Evolutionary conservation across 1,140 invertebrate species (phyloP).

Genomic region (Nilaparvata lugens): DNA sequence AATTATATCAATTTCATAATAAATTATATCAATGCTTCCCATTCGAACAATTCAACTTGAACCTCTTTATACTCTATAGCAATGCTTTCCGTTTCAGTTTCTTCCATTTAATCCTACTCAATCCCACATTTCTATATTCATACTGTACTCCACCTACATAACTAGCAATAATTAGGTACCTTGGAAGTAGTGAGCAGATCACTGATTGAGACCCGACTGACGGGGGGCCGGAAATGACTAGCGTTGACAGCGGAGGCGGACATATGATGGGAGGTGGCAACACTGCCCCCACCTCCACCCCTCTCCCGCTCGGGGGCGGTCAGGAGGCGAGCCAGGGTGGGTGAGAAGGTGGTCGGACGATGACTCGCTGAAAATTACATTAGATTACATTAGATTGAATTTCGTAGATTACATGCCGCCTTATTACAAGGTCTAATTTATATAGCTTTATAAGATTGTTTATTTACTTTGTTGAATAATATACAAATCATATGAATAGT

Average conservation of each 20-base stretch:
- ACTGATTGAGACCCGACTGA: conserved; percentile 43
- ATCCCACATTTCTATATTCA: too few species aligned
- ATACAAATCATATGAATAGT: too few species aligned
- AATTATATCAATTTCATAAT: too few species aligned
- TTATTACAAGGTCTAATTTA: not conserved
- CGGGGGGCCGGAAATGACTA: conserved; percentile 18
- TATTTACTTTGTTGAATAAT: too few species aligned
- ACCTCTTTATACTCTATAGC: too few species aligned
- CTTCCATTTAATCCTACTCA: too few species aligned
- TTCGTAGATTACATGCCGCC: conserved; percentile 35
- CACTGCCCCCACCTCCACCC: not conserved
- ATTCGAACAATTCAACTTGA: too few species aligned
- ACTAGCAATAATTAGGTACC: too few species aligned
- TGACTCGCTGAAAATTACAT: conserved; percentile 12
- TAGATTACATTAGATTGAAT: conserved; percentile 15
- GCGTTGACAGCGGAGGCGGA: not conserved
- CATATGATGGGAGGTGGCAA: conserved; percentile 9
- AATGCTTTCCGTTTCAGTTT: too few species aligned
- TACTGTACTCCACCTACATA: too few species aligned
- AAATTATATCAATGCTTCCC: too few species aligned
- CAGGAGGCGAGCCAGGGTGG: conserved; percentile 64
- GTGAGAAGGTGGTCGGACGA: conserved; percentile 51
- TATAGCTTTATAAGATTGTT: too few species aligned
- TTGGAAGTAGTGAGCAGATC: conserved; percentile 52
- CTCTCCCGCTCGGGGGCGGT: conserved; percentile 52